phyloP scores from a whole-genome alignment of 1,140 invertebrate genomes.

The Cataglyphis hispanica region DNA sequence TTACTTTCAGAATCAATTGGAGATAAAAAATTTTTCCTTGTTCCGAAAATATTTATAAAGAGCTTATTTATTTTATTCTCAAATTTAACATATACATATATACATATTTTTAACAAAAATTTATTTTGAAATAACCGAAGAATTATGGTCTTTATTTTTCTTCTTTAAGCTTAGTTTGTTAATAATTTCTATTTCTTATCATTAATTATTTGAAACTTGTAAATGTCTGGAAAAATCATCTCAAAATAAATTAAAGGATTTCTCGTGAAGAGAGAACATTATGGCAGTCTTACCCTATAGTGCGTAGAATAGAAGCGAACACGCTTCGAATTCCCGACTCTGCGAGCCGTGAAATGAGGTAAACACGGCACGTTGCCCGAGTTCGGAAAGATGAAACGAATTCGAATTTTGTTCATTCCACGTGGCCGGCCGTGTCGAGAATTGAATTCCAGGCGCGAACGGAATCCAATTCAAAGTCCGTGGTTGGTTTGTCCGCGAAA shows the following conservation, averaged over 20 bases:
- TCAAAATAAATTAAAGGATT: background rate
- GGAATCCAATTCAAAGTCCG: slow-evolving; percentile 78
- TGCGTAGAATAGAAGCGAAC: slow-evolving; percentile 29
- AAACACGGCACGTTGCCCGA: slow-evolving; percentile 66
- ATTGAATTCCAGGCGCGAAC: slow-evolving; percentile 78
- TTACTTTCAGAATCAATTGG: background rate
- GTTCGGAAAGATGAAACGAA: slow-evolving; percentile 58
- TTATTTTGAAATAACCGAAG: background rate
- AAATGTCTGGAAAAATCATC: background rate
- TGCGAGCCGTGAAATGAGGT: slow-evolving; percentile 50
- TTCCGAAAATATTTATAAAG: background rate
- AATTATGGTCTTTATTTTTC: background rate
- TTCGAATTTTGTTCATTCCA: slow-evolving; percentile 63
- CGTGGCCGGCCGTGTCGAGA: slow-evolving; percentile 64
- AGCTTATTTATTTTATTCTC: background rate
- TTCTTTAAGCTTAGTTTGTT: background rate
- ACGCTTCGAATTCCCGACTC: slow-evolving; percentile 29
- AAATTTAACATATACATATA: background rate
- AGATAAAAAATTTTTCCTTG: background rate
- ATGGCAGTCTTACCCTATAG: background rate
- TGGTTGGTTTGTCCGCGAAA: slow-evolving; percentile 47
- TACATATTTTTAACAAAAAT: background rate
- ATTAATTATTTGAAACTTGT: background rate
- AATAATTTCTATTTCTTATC: background rate
- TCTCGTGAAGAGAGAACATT: background rate